phyloP scores from a whole-genome alignment of 2,888 invertebrate genomes.

The Melanostoma mellinum region DNA sequence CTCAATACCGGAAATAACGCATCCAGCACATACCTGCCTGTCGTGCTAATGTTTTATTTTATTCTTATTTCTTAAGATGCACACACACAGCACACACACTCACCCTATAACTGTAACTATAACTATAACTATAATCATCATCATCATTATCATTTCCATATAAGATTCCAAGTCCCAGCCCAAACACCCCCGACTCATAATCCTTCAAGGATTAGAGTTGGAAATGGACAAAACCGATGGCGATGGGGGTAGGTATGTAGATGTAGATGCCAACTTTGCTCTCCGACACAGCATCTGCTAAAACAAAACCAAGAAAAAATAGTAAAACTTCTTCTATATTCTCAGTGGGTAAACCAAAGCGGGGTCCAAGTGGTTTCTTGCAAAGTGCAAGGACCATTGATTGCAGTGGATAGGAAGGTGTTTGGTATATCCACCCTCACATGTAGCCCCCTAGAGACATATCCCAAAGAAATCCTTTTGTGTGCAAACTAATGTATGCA shows the following conservation, averaged over 20 bases:
- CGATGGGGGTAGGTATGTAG: constrained; percentile 18
- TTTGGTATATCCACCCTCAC: not conserved
- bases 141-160: constrained; percentile 62
- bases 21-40: constrained; percentile 21
- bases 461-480: constrained; percentile 24
- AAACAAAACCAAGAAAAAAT: constrained; percentile 4
- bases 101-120: no score
- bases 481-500: constrained; percentile 60
- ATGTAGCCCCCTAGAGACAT: not conserved
- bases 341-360: constrained; percentile 34
- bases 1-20: constrained; percentile 34
- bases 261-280: constrained; percentile 46
- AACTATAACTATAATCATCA: constrained; percentile 1
- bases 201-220: constrained; percentile 65
- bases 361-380: constrained; percentile 22
- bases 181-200: constrained; percentile 61
- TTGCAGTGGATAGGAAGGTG: constrained; percentile 40
- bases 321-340: constrained; percentile 23
- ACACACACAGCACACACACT: constrained; percentile 29
- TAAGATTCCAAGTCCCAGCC: constrained; percentile 38
- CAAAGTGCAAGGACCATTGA: constrained; percentile 66
- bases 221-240: constrained; percentile 37
- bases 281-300: constrained; percentile 46
- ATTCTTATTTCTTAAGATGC: constrained; percentile 21
- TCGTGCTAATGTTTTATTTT: constrained; percentile 11